Percentiles rank a stretch among this genome's conserved stretches.
phyloP scores from a whole-genome alignment of 1,140 invertebrate species.

The Pollicipes pollicipes region DNA sequence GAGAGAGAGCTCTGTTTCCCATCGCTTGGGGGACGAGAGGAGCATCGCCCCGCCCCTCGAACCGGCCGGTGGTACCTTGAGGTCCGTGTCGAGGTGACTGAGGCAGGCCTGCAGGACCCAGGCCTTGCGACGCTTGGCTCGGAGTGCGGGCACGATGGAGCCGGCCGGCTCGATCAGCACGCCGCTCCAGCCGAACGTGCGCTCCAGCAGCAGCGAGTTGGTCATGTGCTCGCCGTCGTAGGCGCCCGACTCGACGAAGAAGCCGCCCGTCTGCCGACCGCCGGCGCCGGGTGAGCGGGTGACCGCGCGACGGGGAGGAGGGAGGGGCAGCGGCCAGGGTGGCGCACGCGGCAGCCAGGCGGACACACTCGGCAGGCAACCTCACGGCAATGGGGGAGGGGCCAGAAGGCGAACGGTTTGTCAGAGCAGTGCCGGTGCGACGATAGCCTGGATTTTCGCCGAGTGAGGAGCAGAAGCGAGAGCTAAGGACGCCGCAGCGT shows the following conservation, averaged over 20 bases:
- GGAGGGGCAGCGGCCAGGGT: too few relatives aligned
- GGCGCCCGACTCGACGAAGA: constrained; percentile 42
- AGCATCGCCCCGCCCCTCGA: constrained; percentile 5
- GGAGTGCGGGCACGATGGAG: constrained; percentile 17
- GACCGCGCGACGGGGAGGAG: too few relatives aligned
- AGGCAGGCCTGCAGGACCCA: constrained; percentile 15
- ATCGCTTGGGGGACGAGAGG: background rate
- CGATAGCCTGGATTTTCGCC: too few relatives aligned
- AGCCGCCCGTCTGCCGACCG: constrained; percentile 24
- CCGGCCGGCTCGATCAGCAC: constrained; percentile 42
- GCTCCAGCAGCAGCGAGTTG: constrained; percentile 43
- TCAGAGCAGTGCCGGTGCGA: too few relatives aligned
- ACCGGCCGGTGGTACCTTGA: constrained; percentile 3
- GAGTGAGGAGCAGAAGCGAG: too few relatives aligned
- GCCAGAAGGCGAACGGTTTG: too few relatives aligned
- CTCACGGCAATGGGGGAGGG: too few relatives aligned
- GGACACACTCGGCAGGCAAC: too few relatives aligned
- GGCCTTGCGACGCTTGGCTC: constrained; percentile 16
- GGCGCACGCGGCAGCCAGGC: too few relatives aligned
- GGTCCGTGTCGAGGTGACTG: constrained; percentile 16
- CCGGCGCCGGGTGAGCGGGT: too few relatives aligned
- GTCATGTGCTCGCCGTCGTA: constrained; percentile 29
- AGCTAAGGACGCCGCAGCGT: too few relatives aligned
- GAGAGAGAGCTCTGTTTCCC: background rate
- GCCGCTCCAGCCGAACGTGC: constrained; percentile 48